Conservation (phyloP, 2,888 invertebrate genomes). For the Mythimna vitellina region DNA sequence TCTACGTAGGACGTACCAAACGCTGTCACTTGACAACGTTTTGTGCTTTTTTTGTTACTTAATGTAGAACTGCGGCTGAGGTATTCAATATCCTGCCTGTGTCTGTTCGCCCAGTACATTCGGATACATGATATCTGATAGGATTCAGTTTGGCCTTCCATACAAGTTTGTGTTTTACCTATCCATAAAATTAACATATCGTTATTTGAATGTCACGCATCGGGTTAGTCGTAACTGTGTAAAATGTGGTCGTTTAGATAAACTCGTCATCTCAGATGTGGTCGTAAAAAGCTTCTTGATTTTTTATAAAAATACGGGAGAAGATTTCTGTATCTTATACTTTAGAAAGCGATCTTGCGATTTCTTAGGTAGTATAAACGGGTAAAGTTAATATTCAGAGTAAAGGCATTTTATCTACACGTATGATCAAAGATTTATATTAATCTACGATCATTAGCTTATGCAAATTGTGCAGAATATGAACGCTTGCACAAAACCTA, state of each 20-base stretch:
- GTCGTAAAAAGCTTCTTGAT: slow-evolving; percentile 26
- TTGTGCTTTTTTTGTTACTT: slow-evolving; percentile 52
- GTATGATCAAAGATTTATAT: slow-evolving; percentile 19
- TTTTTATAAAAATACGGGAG: slow-evolving; percentile 16
- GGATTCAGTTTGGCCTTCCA: slow-evolving; percentile 19
- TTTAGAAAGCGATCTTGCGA: not conserved
- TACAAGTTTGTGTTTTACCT: slow-evolving; percentile 31
- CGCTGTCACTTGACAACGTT: slow-evolving; percentile 49
- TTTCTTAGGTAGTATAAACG: not conserved
- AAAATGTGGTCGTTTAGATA: slow-evolving; percentile 40
- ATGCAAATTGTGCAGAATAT: slow-evolving; percentile 53
- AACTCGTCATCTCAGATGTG: slow-evolving; percentile 14
- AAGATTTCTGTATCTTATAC: not conserved
- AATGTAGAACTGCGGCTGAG: slow-evolving; percentile 37
- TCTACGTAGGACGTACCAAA: slow-evolving; percentile 64
- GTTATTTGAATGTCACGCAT: slow-evolving; percentile 28
- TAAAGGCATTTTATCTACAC: slow-evolving; percentile 9
- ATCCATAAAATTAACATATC: slow-evolving; percentile 43
- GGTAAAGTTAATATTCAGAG: not conserved
- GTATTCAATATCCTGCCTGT: slow-evolving; percentile 23
- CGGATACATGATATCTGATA: slow-evolving; percentile 18
- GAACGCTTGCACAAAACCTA: slow-evolving; percentile 39
- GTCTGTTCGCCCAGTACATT: slow-evolving; percentile 6
- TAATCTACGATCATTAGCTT: slow-evolving; percentile 30
- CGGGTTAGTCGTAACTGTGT: slow-evolving; percentile 15